Evolutionary conservation across 2,113 vertebrate genomes (phyloP), one percentile per base, ranked within the genome.

Genomic region (Anguilla rostrata): DNA sequence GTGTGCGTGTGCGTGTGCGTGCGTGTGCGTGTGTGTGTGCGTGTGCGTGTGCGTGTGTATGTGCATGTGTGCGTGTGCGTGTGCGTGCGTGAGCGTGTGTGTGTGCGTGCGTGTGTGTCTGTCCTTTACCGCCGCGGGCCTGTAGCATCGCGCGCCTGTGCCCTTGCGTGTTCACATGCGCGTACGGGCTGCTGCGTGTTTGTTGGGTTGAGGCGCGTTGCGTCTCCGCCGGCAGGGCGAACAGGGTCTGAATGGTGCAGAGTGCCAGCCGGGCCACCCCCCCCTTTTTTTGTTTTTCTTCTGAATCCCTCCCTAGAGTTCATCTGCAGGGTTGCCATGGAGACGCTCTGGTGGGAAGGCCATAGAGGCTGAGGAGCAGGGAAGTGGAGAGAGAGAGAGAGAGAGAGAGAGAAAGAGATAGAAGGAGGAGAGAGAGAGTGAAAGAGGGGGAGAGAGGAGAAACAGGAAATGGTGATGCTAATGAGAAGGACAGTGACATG

Each of bases 241-340:
- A 49, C 66, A 78, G 26, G 84, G 22, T 41, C 15, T 20, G 22
- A 63, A 85, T 79, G 84, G 78, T 18, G 29, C 34, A 40, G 15
- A 39, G 83, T 15, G 5, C 15, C n/a, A 57, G 82, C 8, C n/a
- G 7, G 46, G 15, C 41, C 8, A 2, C 41, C 7, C 15, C 15
- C 6, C 11, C 14, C 26, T 41, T 46, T 26, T 7, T 22, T 81
- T 53, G 18, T 29, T 56, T 57, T 2, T 8, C 41, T 22, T 81
- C 60, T 39, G 57, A 85, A 87, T 87, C 87, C 29, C 83, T 75
- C 78, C 43, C 83, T 83, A 87, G 79, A 84, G 84, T 87, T 79
- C 86, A 84, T 60, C 87, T 87, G 22, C 40, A 16, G 2, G 12
- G 83, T 87, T 87, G 87, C 83, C 79, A 87, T 87, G 87, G 87